A percentile compares a stretch with the other conserved stretches of the same genome.
These are phyloP conservation scores for Diplolepis rosae DNA, from an alignment of 2,888 invertebrate genomes.

Conservation along the genomic window DNA sequence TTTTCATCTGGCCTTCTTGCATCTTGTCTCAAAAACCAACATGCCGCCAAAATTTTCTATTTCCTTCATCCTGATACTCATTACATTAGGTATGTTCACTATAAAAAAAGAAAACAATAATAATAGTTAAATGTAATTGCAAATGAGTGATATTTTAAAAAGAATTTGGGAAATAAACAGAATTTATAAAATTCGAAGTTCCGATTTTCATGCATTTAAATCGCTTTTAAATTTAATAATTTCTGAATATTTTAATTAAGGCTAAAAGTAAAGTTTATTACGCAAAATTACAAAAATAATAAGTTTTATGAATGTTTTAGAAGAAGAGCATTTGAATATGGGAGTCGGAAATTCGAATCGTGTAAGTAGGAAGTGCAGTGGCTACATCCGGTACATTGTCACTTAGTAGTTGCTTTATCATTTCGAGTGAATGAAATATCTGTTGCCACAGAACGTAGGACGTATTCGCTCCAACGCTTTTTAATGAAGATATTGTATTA, in stretches of 20 bases:
- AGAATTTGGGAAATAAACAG: background rate
- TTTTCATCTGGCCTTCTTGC: background rate
- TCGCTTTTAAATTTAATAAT: background rate
- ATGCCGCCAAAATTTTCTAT: slow-evolving; percentile 53
- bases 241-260: background rate
- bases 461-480: background rate
- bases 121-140: too few relatives aligned
- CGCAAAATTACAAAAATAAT: too few relatives aligned
- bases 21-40: slow-evolving; percentile 38
- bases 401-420: background rate
- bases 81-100: slow-evolving; percentile 55
- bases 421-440: slow-evolving; percentile 11
- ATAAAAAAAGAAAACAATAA: background rate
- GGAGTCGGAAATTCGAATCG: slow-evolving; percentile 49
- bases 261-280: too few relatives aligned
- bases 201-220: background rate
- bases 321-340: background rate
- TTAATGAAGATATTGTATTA: background rate
- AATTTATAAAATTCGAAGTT: background rate
- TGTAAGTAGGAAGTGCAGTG: slow-evolving; percentile 55
- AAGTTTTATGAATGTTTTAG: background rate
- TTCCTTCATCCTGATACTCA: slow-evolving; percentile 49
- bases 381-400: slow-evolving; percentile 54
- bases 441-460: slow-evolving; percentile 17
- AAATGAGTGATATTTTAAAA: background rate